Percentiles rank a stretch among this genome's conserved stretches.
phyloP scores from a whole-genome alignment of 2,888 invertebrate species.

The Scotopteryx bipunctaria region DNA sequence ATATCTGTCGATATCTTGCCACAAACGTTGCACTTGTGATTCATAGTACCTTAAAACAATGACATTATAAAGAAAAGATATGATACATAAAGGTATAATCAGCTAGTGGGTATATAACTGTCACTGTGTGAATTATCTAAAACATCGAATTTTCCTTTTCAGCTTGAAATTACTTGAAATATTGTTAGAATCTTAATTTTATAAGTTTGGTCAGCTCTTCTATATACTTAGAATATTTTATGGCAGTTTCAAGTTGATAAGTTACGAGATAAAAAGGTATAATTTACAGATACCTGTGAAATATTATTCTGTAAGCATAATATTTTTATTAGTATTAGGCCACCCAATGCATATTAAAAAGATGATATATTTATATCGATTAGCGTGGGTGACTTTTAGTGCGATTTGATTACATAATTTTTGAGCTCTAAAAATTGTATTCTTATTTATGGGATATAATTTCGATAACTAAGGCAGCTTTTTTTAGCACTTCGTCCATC shows the following conservation, averaged over 20 bases:
- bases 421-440: not conserved
- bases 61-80: conserved; percentile 43
- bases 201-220: not conserved
- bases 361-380: too few species aligned
- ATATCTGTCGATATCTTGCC: conserved; percentile 56
- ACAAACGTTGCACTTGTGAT: conserved; percentile 69
- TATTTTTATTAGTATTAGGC: too few species aligned
- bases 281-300: too few species aligned
- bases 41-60: conserved; percentile 52
- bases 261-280: not conserved
- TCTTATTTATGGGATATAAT: not conserved
- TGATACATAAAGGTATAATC: too few species aligned
- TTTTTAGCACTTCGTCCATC: conserved; percentile 47
- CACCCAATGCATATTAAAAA: too few species aligned
- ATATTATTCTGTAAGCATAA: too few species aligned
- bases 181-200: conserved; percentile 19
- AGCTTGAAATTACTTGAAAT: conserved; percentile 56
- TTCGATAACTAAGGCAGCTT: conserved; percentile 32
- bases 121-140: not conserved
- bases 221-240: conserved; percentile 40
- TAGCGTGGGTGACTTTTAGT: not conserved
- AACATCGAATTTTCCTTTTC: conserved; percentile 37
- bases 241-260: conserved; percentile 48
- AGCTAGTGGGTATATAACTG: too few species aligned
- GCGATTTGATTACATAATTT: not conserved